phyloP scores from a whole-genome alignment of 2,888 invertebrate genomes.

The Ornithoptera priamus region DNA sequence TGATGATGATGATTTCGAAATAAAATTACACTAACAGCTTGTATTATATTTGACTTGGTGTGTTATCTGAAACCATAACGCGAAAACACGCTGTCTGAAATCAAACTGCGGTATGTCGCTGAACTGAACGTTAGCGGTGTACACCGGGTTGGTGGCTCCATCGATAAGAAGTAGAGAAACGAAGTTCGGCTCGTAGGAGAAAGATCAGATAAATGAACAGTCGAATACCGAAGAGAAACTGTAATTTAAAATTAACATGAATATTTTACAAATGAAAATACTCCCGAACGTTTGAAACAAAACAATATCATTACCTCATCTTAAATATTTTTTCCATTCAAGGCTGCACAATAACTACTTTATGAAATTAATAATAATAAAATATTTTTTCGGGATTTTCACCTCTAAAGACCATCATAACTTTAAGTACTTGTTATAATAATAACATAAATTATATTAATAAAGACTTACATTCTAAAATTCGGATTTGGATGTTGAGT shows the following conservation, averaged over 20 bases:
- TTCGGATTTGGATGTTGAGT: no score
- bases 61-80: constrained; percentile 37
- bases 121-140: constrained; percentile 37
- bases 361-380: neutral
- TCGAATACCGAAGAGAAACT: constrained; percentile 46
- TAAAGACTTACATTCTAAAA: no score
- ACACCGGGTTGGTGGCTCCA: constrained; percentile 39
- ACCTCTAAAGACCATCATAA: neutral
- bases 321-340: no score
- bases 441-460: no score
- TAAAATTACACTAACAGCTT: constrained; percentile 11
- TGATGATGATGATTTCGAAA: neutral
- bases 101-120: constrained; percentile 40
- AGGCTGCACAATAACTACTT: neutral
- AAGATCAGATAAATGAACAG: constrained; percentile 53
- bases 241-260: constrained; percentile 28
- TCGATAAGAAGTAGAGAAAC: constrained; percentile 35
- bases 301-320: neutral
- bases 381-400: neutral
- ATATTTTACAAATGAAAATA: no score
- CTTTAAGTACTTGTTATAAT: neutral
- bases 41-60: constrained; percentile 7
- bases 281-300: neutral
- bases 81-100: constrained; percentile 41
- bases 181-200: constrained; percentile 38